phyloP scores from a whole-genome alignment of 2,797 vertebrate genomes.

The Brotula barbata region DNA sequence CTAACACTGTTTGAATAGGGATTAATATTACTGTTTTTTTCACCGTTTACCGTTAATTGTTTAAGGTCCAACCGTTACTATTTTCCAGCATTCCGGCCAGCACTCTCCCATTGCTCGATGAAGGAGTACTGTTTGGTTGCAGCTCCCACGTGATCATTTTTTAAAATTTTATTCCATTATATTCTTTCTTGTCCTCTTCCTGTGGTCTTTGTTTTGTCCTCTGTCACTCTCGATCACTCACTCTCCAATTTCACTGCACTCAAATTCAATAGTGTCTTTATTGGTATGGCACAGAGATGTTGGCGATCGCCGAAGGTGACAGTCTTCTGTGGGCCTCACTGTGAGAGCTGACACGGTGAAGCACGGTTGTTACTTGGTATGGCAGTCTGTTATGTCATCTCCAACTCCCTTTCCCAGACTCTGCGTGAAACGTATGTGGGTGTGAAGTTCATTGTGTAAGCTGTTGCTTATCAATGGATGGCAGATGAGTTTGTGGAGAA shows the following conservation, averaged over 20 bases:
- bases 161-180: not conserved
- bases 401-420: no score
- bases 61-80: no score
- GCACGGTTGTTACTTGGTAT: constrained; percentile 22
- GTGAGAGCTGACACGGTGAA: constrained; percentile 1
- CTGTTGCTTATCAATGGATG: no score
- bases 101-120: not conserved
- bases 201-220: not conserved
- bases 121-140: not conserved
- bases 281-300: constrained; percentile 14
- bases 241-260: constrained; percentile 29
- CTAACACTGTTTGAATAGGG: not conserved
- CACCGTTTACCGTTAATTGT: not conserved
- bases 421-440: no score
- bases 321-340: not conserved
- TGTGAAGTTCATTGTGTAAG: constrained; percentile 13
- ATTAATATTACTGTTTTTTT: not conserved
- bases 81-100: constrained; percentile 4
- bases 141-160: not conserved
- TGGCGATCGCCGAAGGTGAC: constrained; percentile 16
- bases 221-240: not conserved
- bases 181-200: constrained; percentile 4
- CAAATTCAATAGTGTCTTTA: constrained; percentile 31
- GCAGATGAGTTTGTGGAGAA: no score
- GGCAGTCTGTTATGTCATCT: constrained; percentile 26